A percentile compares a stretch with the other conserved stretches of the same genome.
phyloP scores from a whole-genome alignment of 1,140 invertebrate genomes.

The Venustaconcha ellipsiformis region DNA sequence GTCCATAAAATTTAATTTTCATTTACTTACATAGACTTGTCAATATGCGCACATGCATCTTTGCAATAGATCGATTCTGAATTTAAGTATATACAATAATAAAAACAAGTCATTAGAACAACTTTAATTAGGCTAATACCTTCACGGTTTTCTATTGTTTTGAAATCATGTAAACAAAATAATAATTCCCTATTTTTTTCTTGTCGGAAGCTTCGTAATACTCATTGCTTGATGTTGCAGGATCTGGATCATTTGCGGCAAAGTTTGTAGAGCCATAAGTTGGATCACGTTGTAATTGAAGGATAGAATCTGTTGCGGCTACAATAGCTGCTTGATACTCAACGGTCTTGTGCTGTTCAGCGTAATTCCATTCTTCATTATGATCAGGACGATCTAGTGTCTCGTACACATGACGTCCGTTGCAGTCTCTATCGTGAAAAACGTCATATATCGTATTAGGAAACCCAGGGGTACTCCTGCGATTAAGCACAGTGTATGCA shows the following conservation, averaged over 20 bases:
- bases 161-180: background rate
- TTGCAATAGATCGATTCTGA: too few relatives aligned
- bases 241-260: constrained; percentile 6
- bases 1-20: too few relatives aligned
- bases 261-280: constrained; percentile 4
- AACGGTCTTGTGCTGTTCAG: background rate
- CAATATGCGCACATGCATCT: too few relatives aligned
- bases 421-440: background rate
- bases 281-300: background rate
- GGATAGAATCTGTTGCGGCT: background rate
- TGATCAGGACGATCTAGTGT: background rate
- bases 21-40: too few relatives aligned
- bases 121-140: background rate
- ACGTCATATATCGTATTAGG: constrained; percentile 1
- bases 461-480: background rate
- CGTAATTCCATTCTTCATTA: background rate
- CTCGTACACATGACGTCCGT: background rate
- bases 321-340: background rate
- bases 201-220: background rate
- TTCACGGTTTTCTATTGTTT: background rate
- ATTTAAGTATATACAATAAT: too few relatives aligned
- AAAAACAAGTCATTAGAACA: too few relatives aligned
- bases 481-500: background rate
- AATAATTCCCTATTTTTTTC: constrained; percentile 13
- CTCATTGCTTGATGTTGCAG: background rate